A percentile compares a stretch with the other conserved stretches of the same genome.
These are phyloP conservation scores for Calypte anna DNA, from an alignment of 2,113 vertebrate genomes.

Conservation along the genomic window DNA sequence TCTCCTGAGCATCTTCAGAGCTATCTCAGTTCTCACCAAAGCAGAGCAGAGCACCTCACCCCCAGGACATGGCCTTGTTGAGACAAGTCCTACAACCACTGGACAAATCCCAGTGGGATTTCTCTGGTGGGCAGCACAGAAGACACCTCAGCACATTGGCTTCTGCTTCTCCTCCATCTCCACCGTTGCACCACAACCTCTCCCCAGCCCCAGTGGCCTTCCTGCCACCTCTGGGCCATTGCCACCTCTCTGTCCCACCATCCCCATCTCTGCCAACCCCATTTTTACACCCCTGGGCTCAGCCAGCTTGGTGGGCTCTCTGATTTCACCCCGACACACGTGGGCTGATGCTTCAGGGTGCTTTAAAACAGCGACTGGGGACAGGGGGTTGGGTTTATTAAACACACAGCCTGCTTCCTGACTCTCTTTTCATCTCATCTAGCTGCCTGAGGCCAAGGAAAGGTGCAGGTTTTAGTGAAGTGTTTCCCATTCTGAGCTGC, in stretches of 20 bases:
- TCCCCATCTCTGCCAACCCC: not conserved
- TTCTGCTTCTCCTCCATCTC: not conserved
- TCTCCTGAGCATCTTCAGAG: not conserved
- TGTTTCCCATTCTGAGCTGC: not conserved
- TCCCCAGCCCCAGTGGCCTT: not conserved
- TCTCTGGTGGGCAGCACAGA: not conserved
- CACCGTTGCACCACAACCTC: not conserved
- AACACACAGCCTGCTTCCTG: not conserved
- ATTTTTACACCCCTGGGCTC: not conserved
- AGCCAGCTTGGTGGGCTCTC: not conserved
- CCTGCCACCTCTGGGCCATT: not conserved
- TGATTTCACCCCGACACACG: fast-evolving
- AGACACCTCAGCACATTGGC: not conserved
- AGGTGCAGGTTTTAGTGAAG: slow-evolving; percentile 10
- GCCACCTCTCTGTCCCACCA: not conserved
- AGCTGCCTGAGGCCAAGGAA: not conserved
- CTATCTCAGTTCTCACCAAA: not conserved
- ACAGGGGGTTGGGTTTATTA: not conserved
- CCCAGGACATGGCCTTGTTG: not conserved
- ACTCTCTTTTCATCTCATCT: not conserved
- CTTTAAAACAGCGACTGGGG: not conserved
- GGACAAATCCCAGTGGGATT: not conserved
- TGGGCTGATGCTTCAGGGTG: not conserved
- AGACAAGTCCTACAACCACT: not conserved
- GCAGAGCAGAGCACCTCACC: not conserved